These are phyloP conservation scores for Aphelocoma californica DNA, from an alignment of 2,797 vertebrate genomes.

Conservation along the genomic window DNA sequence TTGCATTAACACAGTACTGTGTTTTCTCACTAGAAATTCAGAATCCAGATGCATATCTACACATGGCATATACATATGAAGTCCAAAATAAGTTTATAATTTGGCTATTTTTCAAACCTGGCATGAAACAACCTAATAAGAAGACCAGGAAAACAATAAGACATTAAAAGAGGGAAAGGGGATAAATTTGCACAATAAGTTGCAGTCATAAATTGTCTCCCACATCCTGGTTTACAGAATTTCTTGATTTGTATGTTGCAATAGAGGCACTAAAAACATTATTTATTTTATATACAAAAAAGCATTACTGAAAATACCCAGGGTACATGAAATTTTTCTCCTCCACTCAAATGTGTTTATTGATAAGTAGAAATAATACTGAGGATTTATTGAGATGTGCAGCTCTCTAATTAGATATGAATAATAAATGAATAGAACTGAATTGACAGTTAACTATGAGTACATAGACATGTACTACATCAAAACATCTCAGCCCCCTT, in stretches of 20 bases:
- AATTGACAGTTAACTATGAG: not conserved
- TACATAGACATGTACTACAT: not conserved
- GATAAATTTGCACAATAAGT: not conserved
- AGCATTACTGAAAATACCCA: not conserved
- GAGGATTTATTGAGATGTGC: not conserved
- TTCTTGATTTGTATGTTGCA: not conserved
- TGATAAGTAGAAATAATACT: not conserved
- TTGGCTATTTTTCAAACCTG: not conserved
- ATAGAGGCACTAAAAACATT: not conserved
- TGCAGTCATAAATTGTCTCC: not conserved
- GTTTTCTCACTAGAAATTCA: not conserved
- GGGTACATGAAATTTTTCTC: not conserved
- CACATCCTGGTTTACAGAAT: not conserved
- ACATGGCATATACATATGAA: not conserved
- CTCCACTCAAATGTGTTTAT: not conserved
- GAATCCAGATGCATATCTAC: not conserved
- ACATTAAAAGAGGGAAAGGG: not conserved
- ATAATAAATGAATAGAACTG: not conserved
- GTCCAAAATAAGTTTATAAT: not conserved
- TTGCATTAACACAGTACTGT: not conserved
- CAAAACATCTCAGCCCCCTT: not conserved
- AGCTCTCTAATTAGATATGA: not conserved
- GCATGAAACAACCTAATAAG: not conserved
- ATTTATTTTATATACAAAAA: not conserved
- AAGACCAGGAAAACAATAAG: not conserved